Base-by-base conservation (phyloP, 2,888 invertebrate genomes). In the Camptogramma bilineatum region DNA sequence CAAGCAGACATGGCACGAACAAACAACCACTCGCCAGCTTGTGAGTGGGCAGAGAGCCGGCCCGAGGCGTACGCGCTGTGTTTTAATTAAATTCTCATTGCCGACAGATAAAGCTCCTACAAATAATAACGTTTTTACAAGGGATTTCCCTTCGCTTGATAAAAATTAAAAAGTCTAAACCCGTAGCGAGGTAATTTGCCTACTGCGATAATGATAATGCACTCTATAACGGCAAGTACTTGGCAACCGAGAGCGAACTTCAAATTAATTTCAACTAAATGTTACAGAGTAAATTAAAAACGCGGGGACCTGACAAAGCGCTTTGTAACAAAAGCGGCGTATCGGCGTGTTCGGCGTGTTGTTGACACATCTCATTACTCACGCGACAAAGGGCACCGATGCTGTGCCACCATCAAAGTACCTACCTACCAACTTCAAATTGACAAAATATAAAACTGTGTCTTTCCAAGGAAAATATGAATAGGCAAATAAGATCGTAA, bases 21-120 rank as follows among this genome's bases (percentile, higher is more conserved):
- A 62, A 64, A 66, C 63, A 60, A 65, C 47, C 62, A 66, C 62
- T 64, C 42, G 31, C 44, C 59, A 21, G 52, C 24, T 54, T 9
- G 19, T 10, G 42, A 71, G 73, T 56, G 69, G 68, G 50, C 66
- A 68, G 67, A 69, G 61, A 69, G 76, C 80, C 74, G 75, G 47
- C 48, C 52, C 31, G 19, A 55, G 73, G 52, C 77, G 77, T 79
- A 75, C 84, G 79, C 76, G 77, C 77, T 80, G 79, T 77, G 75
- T 83, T 88, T 89, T 86, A 88, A 88, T 88, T 86, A 87, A 87
- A 86, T 84, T 76, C 83, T 82, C 80, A 78, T 81, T 75, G 79
- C 28, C 18, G 39, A 42, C 59, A 55, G 64, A 81, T 79, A 60
- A 59, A 56, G 13, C 60, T 60, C 56, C 31, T 39, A 52, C 48